phyloP scores from a whole-genome alignment of 2,888 invertebrate genomes.

The Pandemis cinnamomeana region DNA sequence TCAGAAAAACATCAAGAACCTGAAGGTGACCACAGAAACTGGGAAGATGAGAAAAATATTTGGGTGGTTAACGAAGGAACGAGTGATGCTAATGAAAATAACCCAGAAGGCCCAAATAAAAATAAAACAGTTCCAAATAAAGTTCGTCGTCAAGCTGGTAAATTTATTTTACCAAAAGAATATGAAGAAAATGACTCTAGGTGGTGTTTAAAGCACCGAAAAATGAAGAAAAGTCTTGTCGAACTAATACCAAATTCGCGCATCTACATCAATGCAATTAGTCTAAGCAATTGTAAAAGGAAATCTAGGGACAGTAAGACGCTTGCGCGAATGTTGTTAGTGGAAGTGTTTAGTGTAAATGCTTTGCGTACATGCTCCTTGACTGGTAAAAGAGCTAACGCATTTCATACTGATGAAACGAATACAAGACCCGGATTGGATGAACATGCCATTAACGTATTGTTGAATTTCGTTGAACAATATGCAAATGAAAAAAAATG shows the following conservation, averaged over 20 bases:
- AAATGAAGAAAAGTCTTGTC: background rate
- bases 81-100: background rate
- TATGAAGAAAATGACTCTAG: conserved; percentile 1
- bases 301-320: background rate
- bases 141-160: background rate
- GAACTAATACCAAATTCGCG: background rate
- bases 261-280: background rate
- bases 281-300: background rate
- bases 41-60: background rate
- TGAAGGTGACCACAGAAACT: no score
- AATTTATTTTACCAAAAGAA: conserved; percentile 2
- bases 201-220: background rate
- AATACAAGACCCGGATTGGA: background rate
- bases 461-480: background rate
- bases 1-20: background rate
- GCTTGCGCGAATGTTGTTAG: background rate
- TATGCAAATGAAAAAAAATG: background rate
- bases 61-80: background rate
- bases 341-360: background rate
- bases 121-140: background rate
- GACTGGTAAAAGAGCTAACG: background rate
- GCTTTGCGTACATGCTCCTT: background rate
- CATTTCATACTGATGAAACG: background rate
- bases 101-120: background rate
- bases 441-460: background rate